Base-by-base conservation (phyloP, 2,797 vertebrate genomes). In the Tolypeutes matacus region DNA sequence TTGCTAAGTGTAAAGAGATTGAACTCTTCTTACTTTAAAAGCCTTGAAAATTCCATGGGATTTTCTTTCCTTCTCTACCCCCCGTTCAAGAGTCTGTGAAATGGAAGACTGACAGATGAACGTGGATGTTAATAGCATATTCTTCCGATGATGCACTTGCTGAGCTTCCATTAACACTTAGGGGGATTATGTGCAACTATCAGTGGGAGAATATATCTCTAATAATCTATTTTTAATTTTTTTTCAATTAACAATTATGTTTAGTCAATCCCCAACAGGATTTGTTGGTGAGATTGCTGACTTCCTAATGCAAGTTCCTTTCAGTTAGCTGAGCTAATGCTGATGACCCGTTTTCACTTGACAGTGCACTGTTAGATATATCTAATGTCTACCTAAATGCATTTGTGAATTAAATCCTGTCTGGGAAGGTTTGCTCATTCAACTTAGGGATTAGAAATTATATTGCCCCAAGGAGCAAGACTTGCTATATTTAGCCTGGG, bases 161-260 rank as follows among this genome's bases (percentile, higher is more conserved):
- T 87, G 72, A 91, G 84, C 86, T 84, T 94, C 95, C 95, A 97
- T 96, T 96, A 97, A 97, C 97, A 94, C 97, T 97, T 97, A n/a
- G 39, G 96, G 95, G 97, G 96, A 96, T 96, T 96, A 91, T 18
- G 75, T 91, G 85, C 87, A 93, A 90, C 91, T 89, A 31, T 92
- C 91, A 82, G 51, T 88, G 78, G 94, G 92, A 94, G 82, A 93
- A 90, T 86, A 95, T 73, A 76, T 77, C 82, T 91, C 73, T 95
- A 93, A 95, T 88, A 96, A 29, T 91, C 94, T 86, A 92, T 91
- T 95, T 92, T 91, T 93, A 96, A 89, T 89, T 91, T 96, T 96
- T 86, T 97, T 97, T 95, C 96, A 95, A 88, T 95, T 93, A 97
- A 90, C 96, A 91, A 34, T 95, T 93, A 95, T 69, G 86, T 96